Percentiles rank a stretch among this genome's conserved stretches.
Conservation (phyloP, 2,888 invertebrate species). For the Didymodactylos carnosus region DNA sequence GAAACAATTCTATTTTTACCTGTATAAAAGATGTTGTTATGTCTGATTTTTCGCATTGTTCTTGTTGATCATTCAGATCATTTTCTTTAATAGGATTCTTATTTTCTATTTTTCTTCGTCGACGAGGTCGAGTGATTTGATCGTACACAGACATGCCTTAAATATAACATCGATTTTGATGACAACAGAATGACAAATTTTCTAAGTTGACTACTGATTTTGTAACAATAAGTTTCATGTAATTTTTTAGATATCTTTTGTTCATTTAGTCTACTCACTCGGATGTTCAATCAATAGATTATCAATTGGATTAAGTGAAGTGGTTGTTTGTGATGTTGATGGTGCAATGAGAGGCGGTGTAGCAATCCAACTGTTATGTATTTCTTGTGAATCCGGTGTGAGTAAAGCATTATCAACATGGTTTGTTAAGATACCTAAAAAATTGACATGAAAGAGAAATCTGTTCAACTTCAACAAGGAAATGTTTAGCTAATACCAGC, state of each 20-base stretch:
- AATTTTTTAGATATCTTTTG: too few relatives aligned
- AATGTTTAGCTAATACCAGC: neutral
- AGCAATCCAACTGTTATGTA: neutral
- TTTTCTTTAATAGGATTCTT: neutral
- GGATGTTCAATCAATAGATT: neutral
- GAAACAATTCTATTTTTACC: too few relatives aligned
- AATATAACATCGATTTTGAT: neutral
- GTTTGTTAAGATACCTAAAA: neutral
- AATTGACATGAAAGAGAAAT: neutral
- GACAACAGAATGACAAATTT: neutral
- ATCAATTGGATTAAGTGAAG: neutral
- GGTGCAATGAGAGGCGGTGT: neutral
- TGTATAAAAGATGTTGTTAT: too few relatives aligned
- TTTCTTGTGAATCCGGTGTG: too few relatives aligned
- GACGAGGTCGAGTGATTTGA: neutral
- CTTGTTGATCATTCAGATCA: neutral
- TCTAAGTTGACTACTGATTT: too few relatives aligned
- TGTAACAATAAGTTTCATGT: too few relatives aligned
- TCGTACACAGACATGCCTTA: neutral
- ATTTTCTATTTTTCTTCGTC: neutral
- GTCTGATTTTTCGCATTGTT: neutral
- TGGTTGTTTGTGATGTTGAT: neutral
- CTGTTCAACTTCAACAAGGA: neutral
- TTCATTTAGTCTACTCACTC: neutral
- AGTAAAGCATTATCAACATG: neutral